These are phyloP conservation scores for Conus betulinus DNA, from an alignment of 1,140 invertebrate species.

Conservation along the genomic window DNA sequence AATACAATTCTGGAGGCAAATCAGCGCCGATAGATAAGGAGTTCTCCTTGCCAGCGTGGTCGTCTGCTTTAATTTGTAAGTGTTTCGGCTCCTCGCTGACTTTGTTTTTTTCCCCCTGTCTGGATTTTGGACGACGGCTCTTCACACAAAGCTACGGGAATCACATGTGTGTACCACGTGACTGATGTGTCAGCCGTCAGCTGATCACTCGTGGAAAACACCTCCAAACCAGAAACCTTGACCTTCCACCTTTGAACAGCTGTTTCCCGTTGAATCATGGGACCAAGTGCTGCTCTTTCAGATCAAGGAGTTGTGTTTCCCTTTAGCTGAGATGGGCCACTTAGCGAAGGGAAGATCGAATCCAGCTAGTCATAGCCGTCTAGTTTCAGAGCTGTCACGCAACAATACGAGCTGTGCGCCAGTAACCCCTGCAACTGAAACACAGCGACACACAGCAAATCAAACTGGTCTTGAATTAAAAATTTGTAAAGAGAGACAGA, in stretches of 20 bases:
- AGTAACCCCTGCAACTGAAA: too few relatives aligned
- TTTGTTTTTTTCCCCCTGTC: not conserved
- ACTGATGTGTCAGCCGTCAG: not conserved
- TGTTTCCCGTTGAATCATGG: not conserved
- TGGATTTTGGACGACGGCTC: not conserved
- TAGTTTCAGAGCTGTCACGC: too few relatives aligned
- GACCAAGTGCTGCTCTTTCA: not conserved
- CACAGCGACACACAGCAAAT: too few relatives aligned
- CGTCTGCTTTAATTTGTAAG: not conserved
- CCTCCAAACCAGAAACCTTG: not conserved
- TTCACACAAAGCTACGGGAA: not conserved
- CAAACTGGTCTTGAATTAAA: too few relatives aligned
- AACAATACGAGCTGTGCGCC: too few relatives aligned
- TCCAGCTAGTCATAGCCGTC: too few relatives aligned
- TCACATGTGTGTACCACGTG: conserved; percentile 8
- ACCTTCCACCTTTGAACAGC: not conserved
- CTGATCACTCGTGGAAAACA: conserved; percentile 5
- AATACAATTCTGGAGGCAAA: not conserved
- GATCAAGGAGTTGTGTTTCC: too few relatives aligned
- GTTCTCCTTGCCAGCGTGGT: not conserved
- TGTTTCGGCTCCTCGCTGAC: not conserved
- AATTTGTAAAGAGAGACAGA: too few relatives aligned
- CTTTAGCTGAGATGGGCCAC: too few relatives aligned
- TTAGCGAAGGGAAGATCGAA: too few relatives aligned
- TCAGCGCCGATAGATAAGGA: not conserved